These are phyloP conservation scores for Pagrus major DNA, from an alignment of 2,113 vertebrate species.

Conservation along the genomic window DNA sequence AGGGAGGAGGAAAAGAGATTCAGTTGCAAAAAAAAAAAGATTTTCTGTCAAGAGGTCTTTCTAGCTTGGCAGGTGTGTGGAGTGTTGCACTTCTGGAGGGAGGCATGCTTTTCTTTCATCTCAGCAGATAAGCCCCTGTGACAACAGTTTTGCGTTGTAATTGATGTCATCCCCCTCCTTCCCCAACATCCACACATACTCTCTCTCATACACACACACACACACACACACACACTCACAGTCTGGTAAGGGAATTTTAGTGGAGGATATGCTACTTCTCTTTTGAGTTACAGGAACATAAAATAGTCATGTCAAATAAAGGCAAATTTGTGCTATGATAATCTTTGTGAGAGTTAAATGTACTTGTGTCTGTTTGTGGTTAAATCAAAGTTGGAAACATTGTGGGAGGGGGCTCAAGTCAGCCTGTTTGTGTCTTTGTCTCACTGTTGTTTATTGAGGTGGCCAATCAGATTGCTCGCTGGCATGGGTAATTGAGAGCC, in stretches of 20 bases:
- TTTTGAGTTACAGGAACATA: constrained; percentile 37
- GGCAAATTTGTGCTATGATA: constrained; percentile 10
- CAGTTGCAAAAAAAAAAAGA: constrained; percentile 30
- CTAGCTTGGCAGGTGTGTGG: constrained; percentile 65
- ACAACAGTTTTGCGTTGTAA: constrained; percentile 78
- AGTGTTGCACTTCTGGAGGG: constrained; percentile 59
- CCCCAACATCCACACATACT: constrained; percentile 12
- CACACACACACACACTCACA: constrained; percentile 7
- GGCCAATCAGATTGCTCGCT: constrained; percentile 47
- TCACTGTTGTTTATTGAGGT: constrained; percentile 40
- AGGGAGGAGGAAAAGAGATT: constrained; percentile 52
- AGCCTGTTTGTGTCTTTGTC: constrained; percentile 44
- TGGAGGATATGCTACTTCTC: not conserved
- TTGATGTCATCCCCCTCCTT: constrained; percentile 54
- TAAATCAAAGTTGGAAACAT: constrained; percentile 34
- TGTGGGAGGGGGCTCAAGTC: constrained; percentile 11
- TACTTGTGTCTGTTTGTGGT: constrained; percentile 32
- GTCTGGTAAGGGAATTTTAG: constrained; percentile 29
- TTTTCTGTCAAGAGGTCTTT: constrained; percentile 64
- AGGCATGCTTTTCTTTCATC: constrained; percentile 68
- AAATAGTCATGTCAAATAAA: constrained; percentile 45
- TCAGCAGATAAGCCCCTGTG: constrained; percentile 66
- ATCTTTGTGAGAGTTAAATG: constrained; percentile 28
- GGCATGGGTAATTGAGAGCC: constrained; percentile 71
- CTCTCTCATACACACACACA: constrained; percentile 1